A percentile compares a stretch with the other conserved stretches of the same genome.
Conservation (phyloP, 1,140 invertebrate species). For the Camponotus pennsylvanicus region DNA sequence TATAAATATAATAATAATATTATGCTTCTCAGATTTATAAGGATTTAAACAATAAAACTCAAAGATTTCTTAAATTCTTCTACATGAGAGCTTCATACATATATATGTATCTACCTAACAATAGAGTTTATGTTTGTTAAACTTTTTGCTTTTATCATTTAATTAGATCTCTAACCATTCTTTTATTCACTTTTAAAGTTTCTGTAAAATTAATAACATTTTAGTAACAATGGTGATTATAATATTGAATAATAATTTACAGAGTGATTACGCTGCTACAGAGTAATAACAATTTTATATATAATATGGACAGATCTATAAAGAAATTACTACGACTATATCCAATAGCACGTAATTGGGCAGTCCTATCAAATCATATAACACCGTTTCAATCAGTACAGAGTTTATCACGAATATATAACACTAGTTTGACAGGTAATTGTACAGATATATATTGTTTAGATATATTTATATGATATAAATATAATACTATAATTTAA, state of each 20-base stretch:
- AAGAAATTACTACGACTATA: constrained; percentile 11
- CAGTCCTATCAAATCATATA: constrained; percentile 27
- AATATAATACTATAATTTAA: not conserved
- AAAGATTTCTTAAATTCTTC: too few relatives aligned
- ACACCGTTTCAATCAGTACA: not conserved
- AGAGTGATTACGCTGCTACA: not conserved
- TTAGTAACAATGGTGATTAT: too few relatives aligned
- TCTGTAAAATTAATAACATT: not conserved
- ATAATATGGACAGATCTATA: constrained; percentile 41
- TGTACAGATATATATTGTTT: not conserved
- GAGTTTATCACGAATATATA: not conserved
- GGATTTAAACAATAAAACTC: too few relatives aligned
- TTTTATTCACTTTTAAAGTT: not conserved
- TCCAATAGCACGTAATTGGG: constrained; percentile 3
- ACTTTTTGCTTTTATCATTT: not conserved
- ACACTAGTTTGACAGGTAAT: constrained; percentile 24
- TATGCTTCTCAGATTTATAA: too few relatives aligned
- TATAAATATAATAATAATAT: too few relatives aligned
- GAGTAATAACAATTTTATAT: not conserved
- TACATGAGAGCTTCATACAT: not conserved
- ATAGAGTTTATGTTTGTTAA: not conserved
- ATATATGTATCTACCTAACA: not conserved
- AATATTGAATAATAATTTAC: not conserved
- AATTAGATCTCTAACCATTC: not conserved
- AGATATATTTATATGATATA: not conserved